A percentile compares a stretch with the other conserved stretches of the same genome.
phyloP scores from a whole-genome alignment of 1,140 invertebrate genomes.

The Papilio helenus region DNA sequence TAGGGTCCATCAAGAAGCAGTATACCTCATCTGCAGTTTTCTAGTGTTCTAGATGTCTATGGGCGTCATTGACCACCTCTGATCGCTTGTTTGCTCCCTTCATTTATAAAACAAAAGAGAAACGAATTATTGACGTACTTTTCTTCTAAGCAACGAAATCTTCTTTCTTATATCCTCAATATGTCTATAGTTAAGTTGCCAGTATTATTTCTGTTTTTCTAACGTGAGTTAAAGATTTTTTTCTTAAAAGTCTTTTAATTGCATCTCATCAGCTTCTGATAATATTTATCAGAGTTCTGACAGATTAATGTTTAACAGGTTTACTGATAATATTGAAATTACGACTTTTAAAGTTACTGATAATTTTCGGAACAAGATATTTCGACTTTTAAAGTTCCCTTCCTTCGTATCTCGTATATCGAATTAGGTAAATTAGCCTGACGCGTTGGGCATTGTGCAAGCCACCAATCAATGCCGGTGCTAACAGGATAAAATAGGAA shows the following conservation, averaged over 20 bases:
- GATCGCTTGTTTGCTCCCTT: too few relatives aligned
- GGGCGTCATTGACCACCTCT: too few relatives aligned
- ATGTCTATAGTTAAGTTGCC: background rate
- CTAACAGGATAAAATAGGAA: constrained; percentile 41
- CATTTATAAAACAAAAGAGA: too few relatives aligned
- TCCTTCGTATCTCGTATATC: constrained; percentile 29
- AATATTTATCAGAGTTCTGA: background rate
- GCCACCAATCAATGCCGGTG: constrained; percentile 36
- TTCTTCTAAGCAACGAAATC: background rate
- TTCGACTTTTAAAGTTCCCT: background rate
- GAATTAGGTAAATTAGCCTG: constrained; percentile 38
- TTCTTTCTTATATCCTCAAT: background rate
- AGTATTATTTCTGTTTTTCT: background rate
- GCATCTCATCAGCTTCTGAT: background rate
- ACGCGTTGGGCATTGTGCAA: constrained; percentile 36
- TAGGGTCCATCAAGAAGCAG: too few relatives aligned
- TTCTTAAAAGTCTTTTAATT: background rate
- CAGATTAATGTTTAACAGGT: background rate
- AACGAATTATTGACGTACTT: background rate
- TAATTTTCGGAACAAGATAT: background rate
- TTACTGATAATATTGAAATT: background rate
- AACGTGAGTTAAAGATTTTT: background rate
- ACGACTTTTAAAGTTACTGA: background rate
- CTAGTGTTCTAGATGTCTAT: too few relatives aligned
- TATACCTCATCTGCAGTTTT: too few relatives aligned